Percentiles rank a stretch among this genome's conserved stretches.
phyloP scores from a whole-genome alignment of 1,140 invertebrate genomes.

The Drosophila tani region DNA sequence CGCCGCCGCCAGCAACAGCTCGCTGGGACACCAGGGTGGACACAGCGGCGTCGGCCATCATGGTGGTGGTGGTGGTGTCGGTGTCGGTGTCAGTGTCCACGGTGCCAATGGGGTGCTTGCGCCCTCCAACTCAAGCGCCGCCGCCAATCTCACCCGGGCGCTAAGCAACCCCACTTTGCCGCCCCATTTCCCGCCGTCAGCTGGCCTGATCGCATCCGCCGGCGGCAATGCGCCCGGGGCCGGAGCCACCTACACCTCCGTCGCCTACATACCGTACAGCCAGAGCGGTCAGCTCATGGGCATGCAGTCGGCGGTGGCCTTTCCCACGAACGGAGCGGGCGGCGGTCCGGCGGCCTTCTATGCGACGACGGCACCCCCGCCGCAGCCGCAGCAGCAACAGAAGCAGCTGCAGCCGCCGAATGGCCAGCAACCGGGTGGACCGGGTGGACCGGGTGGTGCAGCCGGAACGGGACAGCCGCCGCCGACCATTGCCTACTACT shows the following conservation, averaged over 20 bases:
- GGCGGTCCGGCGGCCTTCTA: slow-evolving; percentile 43
- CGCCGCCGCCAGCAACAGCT: slow-evolving; percentile 61
- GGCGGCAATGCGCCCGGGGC: slow-evolving; percentile 30
- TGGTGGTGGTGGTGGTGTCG: slow-evolving; percentile 25
- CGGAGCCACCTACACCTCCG: slow-evolving; percentile 40
- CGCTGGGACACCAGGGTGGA: slow-evolving; percentile 42
- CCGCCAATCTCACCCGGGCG: slow-evolving; percentile 48
- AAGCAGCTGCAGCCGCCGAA: slow-evolving; percentile 41
- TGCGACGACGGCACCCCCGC: slow-evolving; percentile 15
- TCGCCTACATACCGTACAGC: slow-evolving; percentile 55
- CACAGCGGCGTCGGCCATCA: slow-evolving; percentile 29
- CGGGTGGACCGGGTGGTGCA: slow-evolving; percentile 23
- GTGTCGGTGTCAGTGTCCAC: not conserved
- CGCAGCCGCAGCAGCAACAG: slow-evolving; percentile 31
- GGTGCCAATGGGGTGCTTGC: slow-evolving; percentile 51
- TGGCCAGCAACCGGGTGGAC: slow-evolving; percentile 38
- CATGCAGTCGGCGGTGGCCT: slow-evolving; percentile 52
- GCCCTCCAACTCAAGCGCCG: slow-evolving; percentile 39
- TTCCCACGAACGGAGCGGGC: slow-evolving; percentile 43
- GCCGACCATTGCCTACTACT: slow-evolving; percentile 39
- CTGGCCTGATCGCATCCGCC: slow-evolving; percentile 66
- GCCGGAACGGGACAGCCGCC: slow-evolving; percentile 21
- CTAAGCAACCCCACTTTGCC: slow-evolving; percentile 49
- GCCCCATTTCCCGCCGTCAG: slow-evolving; percentile 61
- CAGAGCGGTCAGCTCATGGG: slow-evolving; percentile 48